Conservation (phyloP, 2,888 invertebrate species). For the Chironomus riparius region DNA sequence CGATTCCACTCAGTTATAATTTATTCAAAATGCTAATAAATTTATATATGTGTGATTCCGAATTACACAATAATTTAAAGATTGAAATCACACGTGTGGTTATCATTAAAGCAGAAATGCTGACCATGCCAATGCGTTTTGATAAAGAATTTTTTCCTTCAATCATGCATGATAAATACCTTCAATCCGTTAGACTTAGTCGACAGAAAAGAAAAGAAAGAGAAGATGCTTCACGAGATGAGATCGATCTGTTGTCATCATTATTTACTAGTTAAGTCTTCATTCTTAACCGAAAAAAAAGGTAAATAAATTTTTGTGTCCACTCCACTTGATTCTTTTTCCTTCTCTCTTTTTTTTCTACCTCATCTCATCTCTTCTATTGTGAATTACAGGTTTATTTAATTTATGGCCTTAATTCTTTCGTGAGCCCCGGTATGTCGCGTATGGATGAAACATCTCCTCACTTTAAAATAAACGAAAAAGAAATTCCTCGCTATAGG, state of each 20-base stretch:
- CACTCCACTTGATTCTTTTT: neutral
- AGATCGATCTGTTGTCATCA: neutral
- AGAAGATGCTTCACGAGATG: no score
- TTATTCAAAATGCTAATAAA: no score
- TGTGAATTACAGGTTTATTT: slow-evolving; percentile 26
- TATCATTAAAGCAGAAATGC: no score
- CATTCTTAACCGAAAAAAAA: neutral
- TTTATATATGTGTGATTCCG: neutral
- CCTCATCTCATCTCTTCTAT: neutral
- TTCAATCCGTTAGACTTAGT: neutral
- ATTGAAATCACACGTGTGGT: no score
- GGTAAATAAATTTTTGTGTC: neutral
- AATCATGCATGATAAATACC: no score
- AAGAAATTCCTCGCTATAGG: neutral
- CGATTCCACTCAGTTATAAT: no score
- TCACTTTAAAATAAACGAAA: neutral
- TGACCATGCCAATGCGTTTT: no score
- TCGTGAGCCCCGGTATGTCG: neutral
- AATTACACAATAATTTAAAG: slow-evolving; percentile 1
- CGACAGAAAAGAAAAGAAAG: neutral
- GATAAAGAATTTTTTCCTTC: no score
- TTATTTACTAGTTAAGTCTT: neutral
- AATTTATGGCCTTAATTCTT: slow-evolving; percentile 25
- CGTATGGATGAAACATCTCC: neutral
- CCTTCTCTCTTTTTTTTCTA: neutral